phyloP scores from a whole-genome alignment of 2,888 invertebrate genomes.

The Gryllus longicercus region DNA sequence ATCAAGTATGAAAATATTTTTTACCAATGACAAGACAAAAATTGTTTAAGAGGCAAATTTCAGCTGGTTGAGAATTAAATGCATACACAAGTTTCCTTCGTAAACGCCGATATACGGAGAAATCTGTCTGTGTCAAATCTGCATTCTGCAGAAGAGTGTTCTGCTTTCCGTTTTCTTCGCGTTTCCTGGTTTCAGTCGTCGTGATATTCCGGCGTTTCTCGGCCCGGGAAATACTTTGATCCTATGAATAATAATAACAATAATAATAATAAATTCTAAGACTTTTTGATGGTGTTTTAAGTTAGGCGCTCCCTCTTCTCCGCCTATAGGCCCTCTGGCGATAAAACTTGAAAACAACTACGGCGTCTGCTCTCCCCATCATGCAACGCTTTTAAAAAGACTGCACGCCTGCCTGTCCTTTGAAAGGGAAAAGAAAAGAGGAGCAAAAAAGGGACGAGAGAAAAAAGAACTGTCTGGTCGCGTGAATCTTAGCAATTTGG shows the following conservation, averaged over 20 bases:
- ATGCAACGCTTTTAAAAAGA: conserved; percentile 10
- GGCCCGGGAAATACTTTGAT: neutral
- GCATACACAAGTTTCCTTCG: no score
- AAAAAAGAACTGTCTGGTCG: conserved; percentile 1
- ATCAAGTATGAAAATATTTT: no score
- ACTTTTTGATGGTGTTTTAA: conserved; percentile 17
- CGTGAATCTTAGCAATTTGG: conserved; percentile 17
- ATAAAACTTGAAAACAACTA: conserved; percentile 17
- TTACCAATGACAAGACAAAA: no score
- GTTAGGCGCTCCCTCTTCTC: neutral
- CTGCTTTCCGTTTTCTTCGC: no score
- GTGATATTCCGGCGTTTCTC: neutral
- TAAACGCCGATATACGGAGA: no score
- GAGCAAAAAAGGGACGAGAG: neutral
- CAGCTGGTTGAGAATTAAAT: no score
- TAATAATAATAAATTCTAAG: conserved; percentile 17
- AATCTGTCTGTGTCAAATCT: no score
- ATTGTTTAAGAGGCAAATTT: no score
- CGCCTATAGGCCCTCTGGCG: neutral
- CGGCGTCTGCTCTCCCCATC: conserved; percentile 9
- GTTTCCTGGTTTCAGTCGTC: no score
- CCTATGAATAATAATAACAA: conserved; percentile 17
- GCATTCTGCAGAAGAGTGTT: no score
- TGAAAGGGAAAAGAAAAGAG: neutral
- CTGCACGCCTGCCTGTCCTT: conserved; percentile 3